Conservation (phyloP, 2,888 invertebrate species). For the Leptopterna dolabrata region DNA sequence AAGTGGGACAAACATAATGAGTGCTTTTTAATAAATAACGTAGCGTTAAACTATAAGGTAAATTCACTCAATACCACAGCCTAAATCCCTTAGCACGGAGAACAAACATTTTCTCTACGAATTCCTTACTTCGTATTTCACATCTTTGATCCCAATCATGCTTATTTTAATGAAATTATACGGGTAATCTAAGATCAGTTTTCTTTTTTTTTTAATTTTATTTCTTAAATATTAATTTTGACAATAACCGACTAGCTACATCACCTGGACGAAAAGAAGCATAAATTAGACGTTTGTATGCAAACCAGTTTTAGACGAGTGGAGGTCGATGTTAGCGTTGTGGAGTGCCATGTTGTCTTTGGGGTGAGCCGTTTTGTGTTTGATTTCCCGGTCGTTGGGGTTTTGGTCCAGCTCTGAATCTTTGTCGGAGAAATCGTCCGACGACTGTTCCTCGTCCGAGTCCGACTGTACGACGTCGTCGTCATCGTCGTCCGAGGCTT, state of each 20-base stretch:
- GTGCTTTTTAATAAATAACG: constrained; percentile 41
- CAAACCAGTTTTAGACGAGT: constrained; percentile 27
- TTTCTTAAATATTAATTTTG: constrained; percentile 16
- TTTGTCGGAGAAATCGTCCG: constrained; percentile 51
- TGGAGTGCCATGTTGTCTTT: background rate
- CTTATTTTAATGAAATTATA: background rate
- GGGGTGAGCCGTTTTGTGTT: background rate
- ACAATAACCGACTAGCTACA: constrained; percentile 4
- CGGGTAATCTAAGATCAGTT: background rate
- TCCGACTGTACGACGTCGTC: constrained; percentile 44
- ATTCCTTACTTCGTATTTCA: background rate
- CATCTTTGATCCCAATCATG: constrained; percentile 19
- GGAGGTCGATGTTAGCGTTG: constrained; percentile 29
- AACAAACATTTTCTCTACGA: background rate
- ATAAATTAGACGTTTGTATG: constrained; percentile 32
- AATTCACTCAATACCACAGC: constrained; percentile 50
- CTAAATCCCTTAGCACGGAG: constrained; percentile 30
- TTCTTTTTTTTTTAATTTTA: background rate
- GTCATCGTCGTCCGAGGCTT: constrained; percentile 62
- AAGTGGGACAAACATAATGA: constrained; percentile 42
- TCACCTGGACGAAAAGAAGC: background rate
- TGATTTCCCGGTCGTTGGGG: background rate
- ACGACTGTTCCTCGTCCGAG: constrained; percentile 17
- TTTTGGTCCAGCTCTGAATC: constrained; percentile 42
- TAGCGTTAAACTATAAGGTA: constrained; percentile 18